Percentiles rank a stretch among this genome's conserved stretches.
Evolutionary conservation across 2,888 invertebrate species (phyloP).

Genomic region (Isotomurus palustris): DNA sequence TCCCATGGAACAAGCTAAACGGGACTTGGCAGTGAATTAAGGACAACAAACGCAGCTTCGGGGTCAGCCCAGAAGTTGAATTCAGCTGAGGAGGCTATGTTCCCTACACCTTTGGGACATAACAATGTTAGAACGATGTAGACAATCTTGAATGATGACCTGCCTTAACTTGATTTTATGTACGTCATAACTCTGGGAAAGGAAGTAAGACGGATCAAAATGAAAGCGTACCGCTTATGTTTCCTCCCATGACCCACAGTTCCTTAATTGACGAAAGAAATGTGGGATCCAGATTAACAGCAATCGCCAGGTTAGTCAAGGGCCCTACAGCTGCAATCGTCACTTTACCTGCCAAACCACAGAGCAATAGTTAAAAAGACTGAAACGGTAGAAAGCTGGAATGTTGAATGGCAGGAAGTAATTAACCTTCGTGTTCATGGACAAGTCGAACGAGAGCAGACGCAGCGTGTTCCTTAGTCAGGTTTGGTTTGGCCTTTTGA

Average conservation of each 20-base stretch:
- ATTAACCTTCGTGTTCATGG: constrained; percentile 42
- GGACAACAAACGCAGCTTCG: constrained; percentile 54
- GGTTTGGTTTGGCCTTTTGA: constrained; percentile 28
- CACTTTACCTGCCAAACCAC: constrained; percentile 48
- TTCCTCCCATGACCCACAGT: constrained; percentile 52
- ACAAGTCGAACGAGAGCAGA: constrained; percentile 42
- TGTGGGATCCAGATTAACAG: constrained; percentile 48
- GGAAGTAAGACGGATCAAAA: not conserved
- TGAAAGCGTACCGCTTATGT: constrained; percentile 16
- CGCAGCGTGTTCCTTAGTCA: constrained; percentile 47
- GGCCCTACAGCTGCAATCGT: constrained; percentile 50
- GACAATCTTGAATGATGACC: no score
- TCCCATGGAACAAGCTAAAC: constrained; percentile 53
- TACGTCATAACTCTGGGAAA: not conserved
- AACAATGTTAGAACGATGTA: no score
- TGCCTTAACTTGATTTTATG: no score
- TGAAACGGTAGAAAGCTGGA: not conserved
- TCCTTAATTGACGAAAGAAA: constrained; percentile 49
- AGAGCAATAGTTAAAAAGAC: not conserved
- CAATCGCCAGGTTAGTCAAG: constrained; percentile 52
- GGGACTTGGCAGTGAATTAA: constrained; percentile 49
- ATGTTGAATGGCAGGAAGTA: not conserved
- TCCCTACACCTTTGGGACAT: constrained; percentile 48
- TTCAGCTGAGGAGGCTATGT: constrained; percentile 50
- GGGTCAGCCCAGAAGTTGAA: constrained; percentile 57